A percentile compares a stretch with the other conserved stretches of the same genome.
Conservation (phyloP, 2,888 invertebrate species). For the Spodoptera picta region DNA sequence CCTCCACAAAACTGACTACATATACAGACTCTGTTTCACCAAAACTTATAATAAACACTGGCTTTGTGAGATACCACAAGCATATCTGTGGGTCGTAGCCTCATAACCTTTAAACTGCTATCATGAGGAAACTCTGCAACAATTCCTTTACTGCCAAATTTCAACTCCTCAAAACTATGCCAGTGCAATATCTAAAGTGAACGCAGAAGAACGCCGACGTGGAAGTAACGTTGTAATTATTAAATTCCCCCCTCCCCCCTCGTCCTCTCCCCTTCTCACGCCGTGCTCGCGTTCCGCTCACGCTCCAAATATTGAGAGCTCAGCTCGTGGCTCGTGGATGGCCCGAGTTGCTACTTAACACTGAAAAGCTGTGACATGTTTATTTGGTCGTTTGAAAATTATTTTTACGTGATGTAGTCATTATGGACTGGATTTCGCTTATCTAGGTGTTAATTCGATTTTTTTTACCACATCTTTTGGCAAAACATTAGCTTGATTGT, state of each 20-base stretch:
- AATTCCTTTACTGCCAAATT: conserved; percentile 20
- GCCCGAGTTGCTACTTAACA: conserved; percentile 35
- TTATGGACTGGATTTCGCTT: background rate
- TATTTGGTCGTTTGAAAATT: conserved; percentile 21
- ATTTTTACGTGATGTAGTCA: background rate
- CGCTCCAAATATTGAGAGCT: conserved; percentile 63
- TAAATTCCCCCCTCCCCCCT: conserved; percentile 68
- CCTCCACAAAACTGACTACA: no score
- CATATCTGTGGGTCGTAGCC: background rate
- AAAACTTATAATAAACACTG: no score
- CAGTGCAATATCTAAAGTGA: conserved; percentile 38
- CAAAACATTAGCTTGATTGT: no score
- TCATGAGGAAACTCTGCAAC: conserved; percentile 17
- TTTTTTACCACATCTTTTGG: no score
- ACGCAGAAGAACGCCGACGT: conserved; percentile 42
- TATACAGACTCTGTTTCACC: no score
- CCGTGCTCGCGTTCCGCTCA: conserved; percentile 40
- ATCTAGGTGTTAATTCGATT: background rate
- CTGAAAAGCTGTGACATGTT: conserved; percentile 31
- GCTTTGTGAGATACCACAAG: no score
- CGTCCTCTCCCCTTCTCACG: conserved; percentile 48
- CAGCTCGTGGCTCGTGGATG: conserved; percentile 17
- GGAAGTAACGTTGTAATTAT: conserved; percentile 77
- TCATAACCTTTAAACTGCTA: conserved; percentile 12
- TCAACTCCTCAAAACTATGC: conserved; percentile 40